Evolutionary conservation across 1,140 invertebrate genomes (phyloP).

Genomic region (Bombus haemorrhoidalis): DNA sequence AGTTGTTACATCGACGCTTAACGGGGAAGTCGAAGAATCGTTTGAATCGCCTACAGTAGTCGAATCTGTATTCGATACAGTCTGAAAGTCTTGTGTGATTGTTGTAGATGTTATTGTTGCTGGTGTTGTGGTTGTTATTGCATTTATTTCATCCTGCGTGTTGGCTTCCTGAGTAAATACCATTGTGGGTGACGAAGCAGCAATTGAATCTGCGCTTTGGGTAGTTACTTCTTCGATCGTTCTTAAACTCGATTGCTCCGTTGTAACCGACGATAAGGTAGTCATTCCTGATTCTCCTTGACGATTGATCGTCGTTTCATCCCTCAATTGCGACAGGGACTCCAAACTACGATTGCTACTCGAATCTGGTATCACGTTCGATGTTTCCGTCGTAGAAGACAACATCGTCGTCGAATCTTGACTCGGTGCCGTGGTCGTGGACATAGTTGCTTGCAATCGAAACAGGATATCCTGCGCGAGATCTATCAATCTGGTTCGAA

Average conservation of each 20-base stretch:
- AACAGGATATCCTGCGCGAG: conserved; percentile 58
- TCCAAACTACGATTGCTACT: conserved; percentile 5
- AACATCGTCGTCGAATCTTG: conserved; percentile 2
- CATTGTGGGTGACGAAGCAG: neutral
- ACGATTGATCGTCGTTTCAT: conserved; percentile 2
- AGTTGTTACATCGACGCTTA: conserved; percentile 23
- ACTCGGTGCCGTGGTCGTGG: neutral
- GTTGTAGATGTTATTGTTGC: conserved; percentile 30
- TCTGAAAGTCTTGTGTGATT: conserved; percentile 37
- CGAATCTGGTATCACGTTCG: conserved; percentile 35
- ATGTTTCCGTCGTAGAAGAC: neutral
- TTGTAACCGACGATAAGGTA: neutral
- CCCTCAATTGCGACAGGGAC: neutral
- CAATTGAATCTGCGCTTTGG: conserved; percentile 19
- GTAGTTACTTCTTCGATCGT: neutral
- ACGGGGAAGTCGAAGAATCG: neutral
- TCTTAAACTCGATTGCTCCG: neutral
- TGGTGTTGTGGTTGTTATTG: conserved; percentile 8
- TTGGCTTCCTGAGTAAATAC: conserved; percentile 10
- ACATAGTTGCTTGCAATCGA: conserved; percentile 28
- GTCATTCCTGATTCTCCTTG: neutral
- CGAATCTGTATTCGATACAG: conserved; percentile 10
- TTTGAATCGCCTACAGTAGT: conserved; percentile 1
- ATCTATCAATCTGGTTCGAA: conserved; percentile 48
- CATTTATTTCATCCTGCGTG: conserved; percentile 5